Base-by-base conservation (phyloP, 2,113 vertebrate genomes). In the Sapayoa aenigma region DNA sequence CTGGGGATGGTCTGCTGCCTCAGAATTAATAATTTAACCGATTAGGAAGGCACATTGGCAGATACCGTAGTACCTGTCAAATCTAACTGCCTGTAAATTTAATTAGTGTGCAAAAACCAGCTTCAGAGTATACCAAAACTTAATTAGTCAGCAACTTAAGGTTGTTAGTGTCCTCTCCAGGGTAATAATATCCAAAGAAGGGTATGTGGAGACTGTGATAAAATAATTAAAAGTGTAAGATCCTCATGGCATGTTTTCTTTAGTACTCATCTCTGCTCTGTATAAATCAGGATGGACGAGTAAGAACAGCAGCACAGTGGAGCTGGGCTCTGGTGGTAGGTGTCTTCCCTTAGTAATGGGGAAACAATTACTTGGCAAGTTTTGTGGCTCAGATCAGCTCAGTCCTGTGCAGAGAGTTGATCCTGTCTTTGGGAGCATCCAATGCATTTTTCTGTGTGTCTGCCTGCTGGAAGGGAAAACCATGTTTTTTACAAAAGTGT, bases 131-230 rank as follows among this genome's bases (percentile, higher is more conserved):
- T 95, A 96, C 96, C 90, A 96, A 79, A 97, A 97, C 92, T 95
- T 91, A 97, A 97, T 98, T 97, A 98, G 91, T 97, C 97, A 98
- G 97, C 95, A 98, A 95, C 95, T 96, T 96, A 89, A 83, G 83
- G 84, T 95, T 97, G 96, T 98, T 98, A 97, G 94, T 25, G 4
- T 73, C 37, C 35, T 96, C 95, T 95, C 97, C 87, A 68, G 93
- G 71, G 77, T 96, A 96, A 95, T 94, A 93, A 94, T 91, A 94
- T 47, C 84, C 81, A 84, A 94, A 95, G 97, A 96, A 93, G 62
- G 50, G 58, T 90, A 91, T 0, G 13, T 91, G 95, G 95, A 84
- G 84, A 37, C 69, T 95, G 81, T 16, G 42, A 95, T 95, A 92
- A 97, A 94, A 93, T 97, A 97, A 97, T 96, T 97, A 95, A 95